Conservation (phyloP, 2,797 vertebrate genomes). For the Channa striata region DNA sequence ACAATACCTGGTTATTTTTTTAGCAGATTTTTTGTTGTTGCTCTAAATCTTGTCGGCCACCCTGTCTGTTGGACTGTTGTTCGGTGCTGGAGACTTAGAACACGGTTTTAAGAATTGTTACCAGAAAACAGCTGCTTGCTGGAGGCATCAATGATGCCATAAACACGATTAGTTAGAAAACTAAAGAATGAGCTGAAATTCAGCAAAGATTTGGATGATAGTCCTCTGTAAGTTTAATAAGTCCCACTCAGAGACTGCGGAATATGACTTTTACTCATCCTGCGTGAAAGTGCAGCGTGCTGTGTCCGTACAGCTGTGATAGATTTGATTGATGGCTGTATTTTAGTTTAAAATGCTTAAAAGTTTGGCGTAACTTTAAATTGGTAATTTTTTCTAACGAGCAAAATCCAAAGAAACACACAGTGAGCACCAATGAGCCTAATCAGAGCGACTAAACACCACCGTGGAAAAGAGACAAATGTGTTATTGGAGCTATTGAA, state of each 20-base stretch:
- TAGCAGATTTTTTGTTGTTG: no score
- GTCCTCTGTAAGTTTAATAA: background rate
- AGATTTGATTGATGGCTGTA: background rate
- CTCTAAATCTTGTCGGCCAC: no score
- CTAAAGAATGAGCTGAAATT: no score
- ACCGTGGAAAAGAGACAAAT: conserved; percentile 24
- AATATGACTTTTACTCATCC: no score
- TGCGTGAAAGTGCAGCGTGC: background rate
- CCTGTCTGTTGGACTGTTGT: no score
- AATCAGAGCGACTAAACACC: conserved; percentile 25
- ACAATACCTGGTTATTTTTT: no score
- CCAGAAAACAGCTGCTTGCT: background rate
- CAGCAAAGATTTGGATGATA: no score
- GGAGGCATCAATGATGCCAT: no score
- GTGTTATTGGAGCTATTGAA: conserved; percentile 31
- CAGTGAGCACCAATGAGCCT: background rate
- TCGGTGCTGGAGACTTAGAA: background rate
- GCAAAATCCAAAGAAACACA: conserved; percentile 19
- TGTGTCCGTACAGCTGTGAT: background rate
- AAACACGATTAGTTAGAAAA: no score
- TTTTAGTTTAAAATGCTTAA: conserved; percentile 1
- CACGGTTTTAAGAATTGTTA: background rate
- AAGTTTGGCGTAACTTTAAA: conserved; percentile 23
- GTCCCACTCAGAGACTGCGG: no score
- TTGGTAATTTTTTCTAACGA: conserved; percentile 27